Conservation (phyloP, 2,797 vertebrate genomes). For the Enteromius mattozi region DNA sequence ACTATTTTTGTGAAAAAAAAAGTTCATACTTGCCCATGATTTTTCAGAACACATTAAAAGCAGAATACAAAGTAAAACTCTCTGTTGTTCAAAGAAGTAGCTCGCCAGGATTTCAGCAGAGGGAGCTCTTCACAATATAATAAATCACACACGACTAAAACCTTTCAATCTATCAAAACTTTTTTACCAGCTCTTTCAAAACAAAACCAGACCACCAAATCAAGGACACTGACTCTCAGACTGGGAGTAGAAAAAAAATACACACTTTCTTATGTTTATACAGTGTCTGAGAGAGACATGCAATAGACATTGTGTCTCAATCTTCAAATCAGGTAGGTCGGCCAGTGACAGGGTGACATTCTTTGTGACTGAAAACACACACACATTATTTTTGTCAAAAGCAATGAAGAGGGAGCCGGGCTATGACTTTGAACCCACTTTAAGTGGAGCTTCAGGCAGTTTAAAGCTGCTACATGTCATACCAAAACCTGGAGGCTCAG, state of each 20-base stretch:
- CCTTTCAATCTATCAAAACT: background rate
- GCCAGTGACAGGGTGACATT: conserved; percentile 53
- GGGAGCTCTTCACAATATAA: conserved; percentile 64
- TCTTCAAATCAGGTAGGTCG: conserved; percentile 15
- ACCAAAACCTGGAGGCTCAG: conserved; percentile 47
- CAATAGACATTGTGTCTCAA: conserved; percentile 29
- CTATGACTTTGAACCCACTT: conserved; percentile 64
- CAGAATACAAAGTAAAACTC: background rate
- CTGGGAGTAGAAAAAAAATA: background rate
- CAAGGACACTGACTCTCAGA: background rate
- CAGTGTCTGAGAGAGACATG: background rate
- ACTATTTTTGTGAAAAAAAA: background rate
- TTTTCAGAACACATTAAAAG: background rate
- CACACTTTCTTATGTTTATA: background rate
- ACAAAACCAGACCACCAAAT: conserved; percentile 18
- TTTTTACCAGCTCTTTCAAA: conserved; percentile 1
- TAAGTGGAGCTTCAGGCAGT: conserved; percentile 62
- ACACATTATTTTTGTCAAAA: conserved; percentile 56
- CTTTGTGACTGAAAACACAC: conserved; percentile 46
- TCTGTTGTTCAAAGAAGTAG: conserved; percentile 1
- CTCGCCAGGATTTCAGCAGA: conserved; percentile 58
- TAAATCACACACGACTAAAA: conserved; percentile 6
- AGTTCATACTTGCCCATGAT: background rate
- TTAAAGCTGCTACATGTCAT: conserved; percentile 51
- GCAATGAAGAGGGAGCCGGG: conserved; percentile 46